phyloP scores from a whole-genome alignment of 2,113 vertebrate genomes.

The Gymnocephalus cernua region DNA sequence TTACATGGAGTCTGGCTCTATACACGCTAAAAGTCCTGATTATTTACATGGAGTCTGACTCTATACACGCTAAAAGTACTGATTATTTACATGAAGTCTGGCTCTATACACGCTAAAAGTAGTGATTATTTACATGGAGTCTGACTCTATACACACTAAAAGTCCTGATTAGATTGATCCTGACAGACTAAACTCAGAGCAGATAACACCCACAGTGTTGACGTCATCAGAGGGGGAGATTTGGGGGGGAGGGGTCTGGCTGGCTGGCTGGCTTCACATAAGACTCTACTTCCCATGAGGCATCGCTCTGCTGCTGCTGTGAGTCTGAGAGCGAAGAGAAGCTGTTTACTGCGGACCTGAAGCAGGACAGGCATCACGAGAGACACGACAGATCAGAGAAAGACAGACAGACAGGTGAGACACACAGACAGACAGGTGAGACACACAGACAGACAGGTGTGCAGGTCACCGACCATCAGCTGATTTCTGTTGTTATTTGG shows the following conservation, averaged over 20 bases:
- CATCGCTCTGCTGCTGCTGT: not conserved
- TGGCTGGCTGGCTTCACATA: no score
- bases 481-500: not conserved
- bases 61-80: no score
- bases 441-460: conserved; percentile 10
- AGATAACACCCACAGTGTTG: not conserved
- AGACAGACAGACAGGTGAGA: conserved; percentile 7
- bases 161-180: no score
- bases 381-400: no score
- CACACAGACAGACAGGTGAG: not conserved
- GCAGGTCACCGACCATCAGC: not conserved
- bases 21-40: no score
- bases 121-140: no score
- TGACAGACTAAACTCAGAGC: not conserved
- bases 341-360: conserved; percentile 41
- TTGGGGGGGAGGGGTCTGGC: no score
- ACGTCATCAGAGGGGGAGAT: not conserved
- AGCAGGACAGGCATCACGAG: conserved; percentile 16
- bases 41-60: no score
- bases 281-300: conserved; percentile 30
- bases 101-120: no score
- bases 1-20: no score
- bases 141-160: no score
- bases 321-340: not conserved
- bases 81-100: no score